A percentile compares a stretch with the other conserved stretches of the same genome.
phyloP scores from a whole-genome alignment of 2,113 vertebrate genomes.

The Haplochromis vanheusdeni region DNA sequence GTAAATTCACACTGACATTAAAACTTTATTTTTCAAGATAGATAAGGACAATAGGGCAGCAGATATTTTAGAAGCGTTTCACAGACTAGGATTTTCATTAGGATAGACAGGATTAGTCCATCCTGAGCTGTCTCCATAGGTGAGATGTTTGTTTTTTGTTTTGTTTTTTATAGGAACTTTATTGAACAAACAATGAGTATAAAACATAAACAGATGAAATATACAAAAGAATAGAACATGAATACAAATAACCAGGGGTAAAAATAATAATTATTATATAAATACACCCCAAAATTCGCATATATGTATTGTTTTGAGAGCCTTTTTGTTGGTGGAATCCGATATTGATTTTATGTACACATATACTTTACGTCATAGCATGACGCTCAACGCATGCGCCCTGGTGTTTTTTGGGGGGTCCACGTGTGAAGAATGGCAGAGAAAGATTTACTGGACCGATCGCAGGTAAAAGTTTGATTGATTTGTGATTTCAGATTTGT shows the following conservation, averaged over 20 bases:
- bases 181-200: not conserved
- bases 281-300: not conserved
- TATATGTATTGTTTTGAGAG: not conserved
- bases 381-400: not conserved
- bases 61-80: not conserved
- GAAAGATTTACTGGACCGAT: constrained; percentile 7
- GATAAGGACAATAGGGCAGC: not conserved
- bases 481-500: not conserved
- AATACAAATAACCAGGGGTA: not conserved
- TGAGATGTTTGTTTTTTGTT: not conserved
- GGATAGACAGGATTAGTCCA: not conserved
- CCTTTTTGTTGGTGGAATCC: not conserved
- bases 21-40: not conserved
- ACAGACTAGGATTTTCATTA: not conserved
- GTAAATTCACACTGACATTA: not conserved
- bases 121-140: not conserved
- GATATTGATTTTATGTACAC: not conserved
- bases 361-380: not conserved
- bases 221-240: not conserved
- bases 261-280: not conserved
- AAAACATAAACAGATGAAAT: not conserved
- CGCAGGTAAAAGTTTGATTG: constrained; percentile 44
- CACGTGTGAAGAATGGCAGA: constrained; percentile 50
- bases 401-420: not conserved
- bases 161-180: not conserved